A percentile compares a stretch with the other conserved stretches of the same genome.
Evolutionary conservation across 2,888 invertebrate species (phyloP).

Genomic region (Miltochrista miniata): DNA sequence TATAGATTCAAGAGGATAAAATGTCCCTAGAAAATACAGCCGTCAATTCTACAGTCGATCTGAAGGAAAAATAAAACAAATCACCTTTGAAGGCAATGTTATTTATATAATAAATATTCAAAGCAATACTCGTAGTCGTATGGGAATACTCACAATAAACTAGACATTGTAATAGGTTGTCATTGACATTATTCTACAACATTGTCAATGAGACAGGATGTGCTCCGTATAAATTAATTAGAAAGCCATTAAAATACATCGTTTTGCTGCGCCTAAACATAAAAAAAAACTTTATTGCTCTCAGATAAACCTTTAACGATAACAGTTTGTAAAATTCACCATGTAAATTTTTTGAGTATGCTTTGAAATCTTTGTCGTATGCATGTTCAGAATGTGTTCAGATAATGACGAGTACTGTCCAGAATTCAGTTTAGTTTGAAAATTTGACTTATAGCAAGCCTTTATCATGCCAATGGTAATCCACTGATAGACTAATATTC

Average conservation of each 20-base stretch:
- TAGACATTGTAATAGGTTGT: slow-evolving; percentile 9
- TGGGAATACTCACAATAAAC: neutral
- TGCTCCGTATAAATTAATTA: slow-evolving; percentile 4
- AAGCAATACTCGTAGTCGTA: neutral
- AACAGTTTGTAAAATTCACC: neutral
- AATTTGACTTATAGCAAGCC: too few relatives aligned
- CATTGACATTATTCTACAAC: slow-evolving; percentile 3
- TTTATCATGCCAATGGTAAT: too few relatives aligned
- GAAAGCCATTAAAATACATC: slow-evolving; percentile 1
- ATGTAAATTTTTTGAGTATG: too few relatives aligned
- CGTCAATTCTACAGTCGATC: neutral
- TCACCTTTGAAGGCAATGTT: neutral
- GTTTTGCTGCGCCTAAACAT: neutral
- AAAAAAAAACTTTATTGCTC: slow-evolving; percentile 8
- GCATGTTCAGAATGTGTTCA: too few relatives aligned
- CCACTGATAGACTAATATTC: too few relatives aligned
- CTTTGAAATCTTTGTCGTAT: too few relatives aligned
- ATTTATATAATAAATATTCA: slow-evolving; percentile 3
- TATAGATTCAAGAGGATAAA: too few relatives aligned
- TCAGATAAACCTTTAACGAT: slow-evolving; percentile 5
- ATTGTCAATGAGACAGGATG: slow-evolving; percentile 2
- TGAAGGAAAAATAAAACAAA: slow-evolving; percentile 2
- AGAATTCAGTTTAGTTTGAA: too few relatives aligned
- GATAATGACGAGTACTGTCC: too few relatives aligned
- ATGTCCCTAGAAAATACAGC: too few relatives aligned